A percentile compares a stretch with the other conserved stretches of the same genome.
These are phyloP conservation scores for Melozone crissalis DNA, from an alignment of 2,113 vertebrate genomes.

Conservation along the genomic window DNA sequence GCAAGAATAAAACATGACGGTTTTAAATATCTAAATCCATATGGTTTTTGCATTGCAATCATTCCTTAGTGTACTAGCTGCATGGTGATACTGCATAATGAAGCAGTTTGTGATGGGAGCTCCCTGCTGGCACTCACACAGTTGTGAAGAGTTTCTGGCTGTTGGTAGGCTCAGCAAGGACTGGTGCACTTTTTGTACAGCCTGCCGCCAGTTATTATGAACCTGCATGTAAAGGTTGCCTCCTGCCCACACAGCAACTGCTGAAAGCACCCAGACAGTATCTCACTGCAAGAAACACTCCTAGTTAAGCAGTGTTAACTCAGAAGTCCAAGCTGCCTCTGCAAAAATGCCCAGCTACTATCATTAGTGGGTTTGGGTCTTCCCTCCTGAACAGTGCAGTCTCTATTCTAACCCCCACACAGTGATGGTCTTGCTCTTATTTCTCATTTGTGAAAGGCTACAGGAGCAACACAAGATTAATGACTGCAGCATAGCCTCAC, in stretches of 20 bases:
- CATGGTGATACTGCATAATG: not conserved
- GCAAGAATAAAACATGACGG: not conserved
- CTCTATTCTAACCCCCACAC: not conserved
- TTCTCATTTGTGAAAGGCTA: slow-evolving; percentile 37
- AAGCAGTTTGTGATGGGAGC: not conserved
- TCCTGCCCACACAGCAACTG: not conserved
- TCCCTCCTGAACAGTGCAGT: not conserved
- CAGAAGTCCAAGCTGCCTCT: not conserved
- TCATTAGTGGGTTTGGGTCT: not conserved
- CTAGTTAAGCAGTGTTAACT: not conserved
- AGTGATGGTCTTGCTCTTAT: slow-evolving; percentile 23
- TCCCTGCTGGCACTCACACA: not conserved
- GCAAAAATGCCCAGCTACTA: not conserved
- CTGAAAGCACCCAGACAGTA: not conserved
- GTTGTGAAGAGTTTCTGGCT: not conserved
- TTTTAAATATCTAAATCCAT: not conserved
- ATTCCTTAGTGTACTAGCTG: not conserved
- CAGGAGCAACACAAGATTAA: slow-evolving; percentile 51
- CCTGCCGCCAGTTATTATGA: not conserved
- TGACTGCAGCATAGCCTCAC: slow-evolving; percentile 22
- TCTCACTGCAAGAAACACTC: not conserved
- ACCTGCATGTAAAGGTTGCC: not conserved
- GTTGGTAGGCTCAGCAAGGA: not conserved
- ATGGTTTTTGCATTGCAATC: not conserved
- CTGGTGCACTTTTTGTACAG: not conserved